Conservation (phyloP, 2,113 vertebrate species). For the Myodes glareolus region DNA sequence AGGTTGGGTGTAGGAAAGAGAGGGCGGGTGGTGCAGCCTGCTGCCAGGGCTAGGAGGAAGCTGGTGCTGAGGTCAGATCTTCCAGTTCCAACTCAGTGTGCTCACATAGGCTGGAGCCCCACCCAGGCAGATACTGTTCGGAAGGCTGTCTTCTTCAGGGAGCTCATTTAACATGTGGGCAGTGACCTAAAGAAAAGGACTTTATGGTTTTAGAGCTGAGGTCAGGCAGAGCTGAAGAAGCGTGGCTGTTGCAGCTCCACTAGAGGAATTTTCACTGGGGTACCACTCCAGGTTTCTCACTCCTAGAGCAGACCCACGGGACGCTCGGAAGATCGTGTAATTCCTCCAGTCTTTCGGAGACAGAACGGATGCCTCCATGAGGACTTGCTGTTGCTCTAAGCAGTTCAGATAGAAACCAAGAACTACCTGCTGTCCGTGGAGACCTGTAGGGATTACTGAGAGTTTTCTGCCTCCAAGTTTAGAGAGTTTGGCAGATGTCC, state of each 20-base stretch:
- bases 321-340: not conserved
- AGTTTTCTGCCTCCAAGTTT: not conserved
- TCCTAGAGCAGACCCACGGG: not conserved
- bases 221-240: not conserved
- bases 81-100: slow-evolving; percentile 57
- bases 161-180: not conserved
- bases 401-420: not conserved
- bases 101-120: slow-evolving; percentile 4
- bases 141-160: not conserved
- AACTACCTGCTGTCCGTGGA: not conserved
- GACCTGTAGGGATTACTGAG: not conserved
- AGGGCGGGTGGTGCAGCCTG: not conserved
- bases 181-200: not conserved
- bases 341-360: not conserved
- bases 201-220: not conserved
- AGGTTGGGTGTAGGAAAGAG: not conserved
- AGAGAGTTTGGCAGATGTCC: not conserved
- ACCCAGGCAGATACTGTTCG: not conserved
- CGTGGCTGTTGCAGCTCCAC: accelerated
- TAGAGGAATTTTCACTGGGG: accelerated
- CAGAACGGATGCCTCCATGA: not conserved
- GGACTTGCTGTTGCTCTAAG: not conserved
- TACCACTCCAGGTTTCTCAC: too few relatives aligned
- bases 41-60: not conserved
- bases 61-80: slow-evolving; percentile 49